Evolutionary conservation across 2,113 vertebrate genomes (phyloP), one percentile per base, ranked within the genome.

Genomic region (Coturnix japonica): DNA sequence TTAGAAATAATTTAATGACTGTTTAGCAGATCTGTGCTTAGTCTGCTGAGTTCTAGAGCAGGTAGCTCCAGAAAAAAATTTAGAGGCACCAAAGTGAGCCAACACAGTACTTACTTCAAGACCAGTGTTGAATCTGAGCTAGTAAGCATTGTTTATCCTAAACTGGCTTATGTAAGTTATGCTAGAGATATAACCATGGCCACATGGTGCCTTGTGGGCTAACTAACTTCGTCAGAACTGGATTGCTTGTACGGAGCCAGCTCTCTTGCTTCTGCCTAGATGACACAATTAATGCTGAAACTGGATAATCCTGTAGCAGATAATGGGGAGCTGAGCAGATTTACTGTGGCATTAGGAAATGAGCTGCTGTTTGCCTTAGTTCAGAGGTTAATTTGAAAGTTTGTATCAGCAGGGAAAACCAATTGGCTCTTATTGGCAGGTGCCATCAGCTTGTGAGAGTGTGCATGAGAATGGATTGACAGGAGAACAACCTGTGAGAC

Each of bases 251-350:
- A 14, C 41, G 56, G 67, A 85, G 74, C 78, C 64, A 82, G 33
- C 41, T 91, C 85, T 91, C 64, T 91, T 91, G 94, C 89, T 85
- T 89, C 91, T 94, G 85, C 33, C 65, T 87, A 51, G 75, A 35
- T 85, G 81, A 91, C 72, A 71, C 87, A 89, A 81, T 81, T 94
- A 90, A 85, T 91, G 67, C 64, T 85, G 72, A 82, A 94, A 80
- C 67, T 85, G 87, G 90, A 91, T 91, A 87, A 92, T 95, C 85
- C 72, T 87, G 46, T 51, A 63, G 72, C 60, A 82, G 75, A 92
- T 94, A 95, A 94, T 80, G 64, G 81, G 60, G 79, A 92, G 67
- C 72, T 91, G 91, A 93, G 79, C 60, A 82, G 89, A 95, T 96
- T 93, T 94, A 75, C 89, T 82, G 18, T 82, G 72, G 87, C 94